Percentiles rank a stretch among this genome's conserved stretches.
Evolutionary conservation across 2,797 vertebrate genomes (phyloP).

Genomic region (Platalea minor): DNA sequence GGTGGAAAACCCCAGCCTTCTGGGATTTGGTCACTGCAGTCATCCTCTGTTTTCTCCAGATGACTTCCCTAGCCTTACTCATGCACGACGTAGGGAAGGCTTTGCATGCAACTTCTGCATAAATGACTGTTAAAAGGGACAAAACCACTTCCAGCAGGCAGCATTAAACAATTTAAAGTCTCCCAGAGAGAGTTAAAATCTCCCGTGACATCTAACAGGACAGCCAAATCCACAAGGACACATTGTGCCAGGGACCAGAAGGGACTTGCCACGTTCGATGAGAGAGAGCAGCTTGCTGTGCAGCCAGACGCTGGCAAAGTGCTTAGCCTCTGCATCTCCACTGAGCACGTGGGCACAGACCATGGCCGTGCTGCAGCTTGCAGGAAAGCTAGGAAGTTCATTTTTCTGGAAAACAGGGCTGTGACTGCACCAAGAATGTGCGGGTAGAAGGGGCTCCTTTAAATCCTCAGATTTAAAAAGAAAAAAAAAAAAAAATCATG

Average conservation of each 20-base stretch:
- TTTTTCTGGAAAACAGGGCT: not conserved
- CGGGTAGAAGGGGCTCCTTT: not conserved
- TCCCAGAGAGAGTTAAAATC: not conserved
- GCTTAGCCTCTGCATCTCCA: not conserved
- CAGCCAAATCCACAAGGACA: not conserved
- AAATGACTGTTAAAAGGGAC: not conserved
- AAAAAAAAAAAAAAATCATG: not conserved
- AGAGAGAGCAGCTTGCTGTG: not conserved
- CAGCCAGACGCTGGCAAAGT: not conserved
- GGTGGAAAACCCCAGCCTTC: not conserved
- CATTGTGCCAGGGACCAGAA: not conserved
- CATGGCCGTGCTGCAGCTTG: rapidly evolving
- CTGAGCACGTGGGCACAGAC: not conserved
- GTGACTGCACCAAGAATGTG: not conserved
- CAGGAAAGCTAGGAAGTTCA: not conserved
- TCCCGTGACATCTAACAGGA: not conserved
- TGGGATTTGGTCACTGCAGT: not conserved
- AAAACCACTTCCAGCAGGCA: not conserved
- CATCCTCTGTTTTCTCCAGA: not conserved
- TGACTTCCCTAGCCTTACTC: not conserved
- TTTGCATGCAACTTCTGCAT: not conserved
- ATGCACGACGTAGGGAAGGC: not conserved
- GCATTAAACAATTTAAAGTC: not conserved
- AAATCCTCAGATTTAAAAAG: not conserved
- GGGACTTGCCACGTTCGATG: not conserved